Percentiles rank a stretch among this genome's conserved stretches.
phyloP scores from a whole-genome alignment of 1,140 invertebrate species.

The Anastrepha ludens region DNA sequence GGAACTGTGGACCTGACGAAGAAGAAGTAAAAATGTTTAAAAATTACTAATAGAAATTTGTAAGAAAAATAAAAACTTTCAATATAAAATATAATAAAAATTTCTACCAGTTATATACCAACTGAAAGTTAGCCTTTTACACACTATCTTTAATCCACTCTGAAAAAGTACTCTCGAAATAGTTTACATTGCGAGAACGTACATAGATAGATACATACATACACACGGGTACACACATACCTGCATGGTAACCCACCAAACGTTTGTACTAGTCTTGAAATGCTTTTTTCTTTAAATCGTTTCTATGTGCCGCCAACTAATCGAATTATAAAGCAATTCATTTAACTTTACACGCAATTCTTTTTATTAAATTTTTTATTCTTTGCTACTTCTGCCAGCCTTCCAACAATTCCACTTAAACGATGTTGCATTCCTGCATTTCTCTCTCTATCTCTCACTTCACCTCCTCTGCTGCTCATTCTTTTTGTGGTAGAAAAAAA shows the following conservation, averaged over 20 bases:
- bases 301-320: slow-evolving; percentile 32
- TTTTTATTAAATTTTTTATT: background rate
- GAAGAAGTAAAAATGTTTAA: slow-evolving; percentile 61
- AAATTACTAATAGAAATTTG: slow-evolving; percentile 39
- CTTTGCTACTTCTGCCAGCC: background rate
- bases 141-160: background rate
- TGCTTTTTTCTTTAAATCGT: background rate
- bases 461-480: background rate
- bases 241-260: background rate
- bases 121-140: no score
- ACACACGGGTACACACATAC: background rate
- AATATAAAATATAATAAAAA: background rate
- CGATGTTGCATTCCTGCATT: background rate
- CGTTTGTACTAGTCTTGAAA: background rate
- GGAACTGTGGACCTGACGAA: slow-evolving; percentile 84
- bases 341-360: slow-evolving; percentile 59
- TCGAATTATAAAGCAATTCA: slow-evolving; percentile 73
- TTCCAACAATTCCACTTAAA: slow-evolving; percentile 50
- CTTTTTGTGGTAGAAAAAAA: slow-evolving; percentile 24
- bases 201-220: background rate
- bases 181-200: background rate
- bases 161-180: background rate
- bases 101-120: background rate
- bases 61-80: slow-evolving; percentile 17
- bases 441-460: background rate